Conservation (phyloP, 2,113 vertebrate species). For the Indicator indicator region DNA sequence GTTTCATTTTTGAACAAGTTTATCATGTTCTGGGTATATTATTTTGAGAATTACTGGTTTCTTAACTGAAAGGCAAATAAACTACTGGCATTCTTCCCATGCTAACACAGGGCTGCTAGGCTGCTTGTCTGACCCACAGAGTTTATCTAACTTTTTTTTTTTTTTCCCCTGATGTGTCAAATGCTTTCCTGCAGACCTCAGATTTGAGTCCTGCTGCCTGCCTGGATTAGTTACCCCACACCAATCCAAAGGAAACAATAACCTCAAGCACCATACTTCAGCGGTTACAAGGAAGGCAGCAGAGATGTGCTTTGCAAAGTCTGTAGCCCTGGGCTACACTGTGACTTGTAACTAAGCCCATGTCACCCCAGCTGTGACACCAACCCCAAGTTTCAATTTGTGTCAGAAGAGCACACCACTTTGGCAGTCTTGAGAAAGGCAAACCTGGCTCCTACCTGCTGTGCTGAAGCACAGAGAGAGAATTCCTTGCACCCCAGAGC, state of each 20-base stretch:
- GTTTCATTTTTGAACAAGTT: constrained; percentile 21
- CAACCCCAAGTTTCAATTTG: background rate
- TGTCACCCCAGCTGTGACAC: background rate
- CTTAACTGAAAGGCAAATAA: constrained; percentile 39
- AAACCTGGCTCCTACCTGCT: background rate
- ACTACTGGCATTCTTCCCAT: constrained; percentile 10
- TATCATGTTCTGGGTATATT: background rate
- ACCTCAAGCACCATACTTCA: background rate
- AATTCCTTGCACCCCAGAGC: background rate
- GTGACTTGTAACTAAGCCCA: background rate
- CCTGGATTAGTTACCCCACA: background rate
- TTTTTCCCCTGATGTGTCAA: background rate
- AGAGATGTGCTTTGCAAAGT: background rate
- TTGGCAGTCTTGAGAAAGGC: background rate
- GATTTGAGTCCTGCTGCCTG: background rate
- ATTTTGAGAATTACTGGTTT: constrained; percentile 35
- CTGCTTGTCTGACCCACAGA: background rate
- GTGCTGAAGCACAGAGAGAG: background rate
- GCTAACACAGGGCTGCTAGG: background rate
- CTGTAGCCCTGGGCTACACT: background rate
- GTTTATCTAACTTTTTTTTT: constrained; percentile 1
- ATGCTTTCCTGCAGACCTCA: background rate
- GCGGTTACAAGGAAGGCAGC: background rate
- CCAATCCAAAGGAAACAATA: background rate
- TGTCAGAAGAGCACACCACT: background rate